These are phyloP conservation scores for Boleophthalmus pectinirostris DNA, from an alignment of 2,113 vertebrate species.

Conservation along the genomic window DNA sequence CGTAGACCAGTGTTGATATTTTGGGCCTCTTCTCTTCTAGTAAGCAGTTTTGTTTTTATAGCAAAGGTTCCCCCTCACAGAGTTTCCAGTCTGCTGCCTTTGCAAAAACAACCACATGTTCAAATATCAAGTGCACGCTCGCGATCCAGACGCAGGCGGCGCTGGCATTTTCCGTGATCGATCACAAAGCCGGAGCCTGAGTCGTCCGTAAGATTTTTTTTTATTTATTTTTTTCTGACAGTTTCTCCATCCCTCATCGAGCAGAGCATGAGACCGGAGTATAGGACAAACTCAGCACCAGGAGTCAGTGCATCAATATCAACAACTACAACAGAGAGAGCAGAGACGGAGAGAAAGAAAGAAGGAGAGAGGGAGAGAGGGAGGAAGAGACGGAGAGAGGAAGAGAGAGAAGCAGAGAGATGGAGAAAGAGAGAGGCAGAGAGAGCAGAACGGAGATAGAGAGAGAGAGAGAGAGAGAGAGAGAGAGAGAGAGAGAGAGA, in stretches of 20 bases:
- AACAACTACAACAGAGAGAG: no score
- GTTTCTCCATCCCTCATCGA: conserved; percentile 3
- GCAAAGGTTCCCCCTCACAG: not conserved
- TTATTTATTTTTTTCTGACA: conserved; percentile 8
- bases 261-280: not conserved
- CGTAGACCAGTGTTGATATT: not conserved
- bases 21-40: not conserved
- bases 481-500: no score
- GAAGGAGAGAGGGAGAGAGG: not conserved
- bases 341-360: not conserved
- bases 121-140: not conserved
- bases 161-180: conserved; percentile 2
- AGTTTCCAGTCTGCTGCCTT: conserved; percentile 12
- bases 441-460: no score
- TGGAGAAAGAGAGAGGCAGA: no score
- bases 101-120: not conserved
- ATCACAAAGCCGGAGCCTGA: not conserved
- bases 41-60: conserved; percentile 2
- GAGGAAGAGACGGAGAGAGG: not conserved
- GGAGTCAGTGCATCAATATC: conserved; percentile 2
- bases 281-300: not conserved
- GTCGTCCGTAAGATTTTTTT: no score
- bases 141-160: not conserved
- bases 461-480: no score
- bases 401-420: no score